Evolutionary conservation across 1,140 invertebrate genomes (phyloP), one percentile per base, ranked within the genome.

Genomic region (Caenorhabditis latens): DNA sequence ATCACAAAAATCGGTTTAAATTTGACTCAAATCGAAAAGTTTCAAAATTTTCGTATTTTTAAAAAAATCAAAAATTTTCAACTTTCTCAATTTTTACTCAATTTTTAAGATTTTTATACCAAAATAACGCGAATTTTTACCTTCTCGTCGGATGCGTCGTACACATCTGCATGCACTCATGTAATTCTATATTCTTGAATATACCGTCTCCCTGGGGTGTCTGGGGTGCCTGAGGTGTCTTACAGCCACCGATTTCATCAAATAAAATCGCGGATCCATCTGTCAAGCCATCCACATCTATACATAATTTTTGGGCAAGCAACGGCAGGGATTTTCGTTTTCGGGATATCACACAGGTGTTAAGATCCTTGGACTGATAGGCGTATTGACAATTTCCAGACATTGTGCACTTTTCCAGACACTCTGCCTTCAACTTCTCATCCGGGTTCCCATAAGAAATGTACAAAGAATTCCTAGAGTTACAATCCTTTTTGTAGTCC

Each of bases 131-230:
- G 2, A 32, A 32, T 32, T 32, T 32, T 32, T 61, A 84, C 83
- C 83, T 84, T 48, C 58, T 42, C 48, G 21, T 84, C 6, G 83
- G 83, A 48, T 84, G 83, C 3, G 83, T 84, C 21, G 43, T 40
- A 58, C 83, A 84, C 19, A 84, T 4, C 32, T 84, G 55, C 83
- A 84, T 84, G 48, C 83, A 84, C 13, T 84, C 48, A n/a, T 58
- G 19, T 16, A 84, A 40, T 8, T 84, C 55, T 16, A 84, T 4
- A 58, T 84, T 55, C 16, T 61, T 63, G 40, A 32, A 19, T 48
- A 55, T 24, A n/a, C 83, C 58, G 3, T 84, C 5, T 43, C 13
- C 55, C 11, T 48, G 7, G 14, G 32, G 2, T 32, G 32, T 32
- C 32, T 32, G 32, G n/a, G n/a, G n/a, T n/a, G n/a, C n/a, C n/a